phyloP scores from a whole-genome alignment of 2,888 invertebrate genomes.

The Mythimna ferrago region DNA sequence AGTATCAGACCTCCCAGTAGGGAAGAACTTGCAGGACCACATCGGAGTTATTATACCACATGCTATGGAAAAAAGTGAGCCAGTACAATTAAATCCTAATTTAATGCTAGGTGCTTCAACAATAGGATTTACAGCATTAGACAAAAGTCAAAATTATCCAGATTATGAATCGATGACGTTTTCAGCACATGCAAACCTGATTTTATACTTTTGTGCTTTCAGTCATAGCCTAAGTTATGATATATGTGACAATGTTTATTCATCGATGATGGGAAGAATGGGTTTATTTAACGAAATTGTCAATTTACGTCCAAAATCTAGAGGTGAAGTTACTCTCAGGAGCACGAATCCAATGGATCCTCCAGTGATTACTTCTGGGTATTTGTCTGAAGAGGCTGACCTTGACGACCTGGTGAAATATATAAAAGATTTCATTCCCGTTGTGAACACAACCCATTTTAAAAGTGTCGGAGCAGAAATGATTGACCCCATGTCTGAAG shows the following conservation, averaged over 20 bases:
- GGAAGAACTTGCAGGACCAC: constrained; percentile 94
- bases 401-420: constrained; percentile 45
- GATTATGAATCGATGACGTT: constrained; percentile 50
- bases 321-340: constrained; percentile 46
- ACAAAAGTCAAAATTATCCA: constrained; percentile 48
- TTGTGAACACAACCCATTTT: constrained; percentile 54
- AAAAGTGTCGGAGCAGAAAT: constrained; percentile 42
- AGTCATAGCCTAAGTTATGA: constrained; percentile 37
- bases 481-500: constrained; percentile 25
- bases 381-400: constrained; percentile 46
- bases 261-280: constrained; percentile 13
- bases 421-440: constrained; percentile 30
- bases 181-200: constrained; percentile 18
- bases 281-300: constrained; percentile 41
- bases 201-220: constrained; percentile 43
- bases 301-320: constrained; percentile 52
- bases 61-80: constrained; percentile 36
- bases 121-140: constrained; percentile 45
- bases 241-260: constrained; percentile 41
- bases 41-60: constrained; percentile 32
- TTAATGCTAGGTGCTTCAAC: constrained; percentile 4
- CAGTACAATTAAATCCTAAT: constrained; percentile 28
- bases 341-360: constrained; percentile 44
- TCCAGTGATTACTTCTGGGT: constrained; percentile 50
- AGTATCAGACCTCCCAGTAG: constrained; percentile 92